Evolutionary conservation across 2,888 invertebrate species (phyloP), one percentile per base, ranked within the genome.

Genomic region (Limnephilus auricula): DNA sequence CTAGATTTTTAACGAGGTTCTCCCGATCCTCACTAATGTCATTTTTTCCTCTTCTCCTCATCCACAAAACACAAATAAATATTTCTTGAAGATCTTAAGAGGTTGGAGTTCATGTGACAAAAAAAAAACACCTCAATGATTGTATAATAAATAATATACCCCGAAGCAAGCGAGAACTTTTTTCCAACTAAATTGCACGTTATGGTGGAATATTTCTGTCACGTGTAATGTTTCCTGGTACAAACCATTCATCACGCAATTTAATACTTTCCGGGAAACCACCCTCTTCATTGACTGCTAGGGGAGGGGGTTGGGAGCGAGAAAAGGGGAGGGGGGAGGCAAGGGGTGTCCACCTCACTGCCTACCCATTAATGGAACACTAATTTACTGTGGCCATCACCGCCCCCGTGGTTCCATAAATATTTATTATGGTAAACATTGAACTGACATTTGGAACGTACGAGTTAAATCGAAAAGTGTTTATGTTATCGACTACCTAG

Each of bases 171-270:
- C 18, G 4, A 18, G 18, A 18, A 25, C 18, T 50, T 50, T 50
- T 50, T 50, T 18, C 9, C 45, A 45, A 45, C 15, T 45, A 45
- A 45, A 45, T 50, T 5, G 18, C 50, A 18, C 12, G 40, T 40
- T 18, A 50, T 50, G 13, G 18, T 50, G 18, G 25, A 25, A 65
- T 65, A 65, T 65, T 65, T 65, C 65, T 65, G 65, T 65, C 65
- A 65, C 65, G 25, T 65, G 65, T 65, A 65, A 25, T 65, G 25
- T 65, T 65, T 65, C 65, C 65, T 25, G 2, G 65, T 65, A 65
- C 65, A 65, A 65, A 65, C 65, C 65, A 65, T 65, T 65, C 65
- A 65, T 65, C 65, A 65, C 65, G 65, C 65, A 65, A 65, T 65
- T 65, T 65, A 65, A 65, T 65, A 65, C 65, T 34, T 82, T 34